Percentiles rank a stretch among this genome's conserved stretches.
These are phyloP conservation scores for Corynorhinus townsendii DNA, from an alignment of 2,113 vertebrate genomes.

Conservation along the genomic window DNA sequence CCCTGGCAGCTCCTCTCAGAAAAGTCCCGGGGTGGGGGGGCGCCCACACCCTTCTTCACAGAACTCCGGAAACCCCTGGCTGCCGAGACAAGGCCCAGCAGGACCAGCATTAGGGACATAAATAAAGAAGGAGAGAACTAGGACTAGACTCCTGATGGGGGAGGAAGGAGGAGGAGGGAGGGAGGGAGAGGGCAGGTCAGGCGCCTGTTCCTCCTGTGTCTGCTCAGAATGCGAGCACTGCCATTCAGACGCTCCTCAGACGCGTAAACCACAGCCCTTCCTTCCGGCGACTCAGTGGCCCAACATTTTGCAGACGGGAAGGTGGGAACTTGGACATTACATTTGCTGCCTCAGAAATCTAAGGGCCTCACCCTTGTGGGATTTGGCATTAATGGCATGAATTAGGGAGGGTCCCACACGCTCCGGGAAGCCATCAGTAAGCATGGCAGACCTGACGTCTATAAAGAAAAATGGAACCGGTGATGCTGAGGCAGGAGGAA, in stretches of 20 bases:
- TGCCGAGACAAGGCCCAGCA: not conserved
- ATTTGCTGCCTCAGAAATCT: slow-evolving; percentile 82
- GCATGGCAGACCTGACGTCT: slow-evolving; percentile 82
- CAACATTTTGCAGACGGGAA: slow-evolving; percentile 81
- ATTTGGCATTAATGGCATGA: slow-evolving; percentile 84
- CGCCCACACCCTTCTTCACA: not conserved
- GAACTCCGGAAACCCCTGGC: not conserved
- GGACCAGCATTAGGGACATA: not conserved
- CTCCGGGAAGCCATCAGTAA: slow-evolving; percentile 81
- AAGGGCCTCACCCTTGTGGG: slow-evolving; percentile 80
- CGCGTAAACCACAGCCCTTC: slow-evolving; percentile 71
- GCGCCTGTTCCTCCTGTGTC: not conserved
- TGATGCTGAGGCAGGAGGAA: slow-evolving; percentile 78
- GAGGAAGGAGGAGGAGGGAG: not conserved
- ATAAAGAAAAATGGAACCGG: slow-evolving; percentile 83
- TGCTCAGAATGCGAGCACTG: not conserved
- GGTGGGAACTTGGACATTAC: slow-evolving; percentile 83
- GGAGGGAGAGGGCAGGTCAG: not conserved
- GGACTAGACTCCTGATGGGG: not conserved
- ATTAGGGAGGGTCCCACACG: slow-evolving; percentile 82
- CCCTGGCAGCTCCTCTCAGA: not conserved
- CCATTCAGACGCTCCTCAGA: slow-evolving; percentile 54
- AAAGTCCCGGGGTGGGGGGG: not conserved
- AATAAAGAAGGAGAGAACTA: not conserved
- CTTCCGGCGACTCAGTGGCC: slow-evolving; percentile 71